These are phyloP conservation scores for Dissostichus mawsoni DNA, from an alignment of 2,113 vertebrate genomes.

Conservation along the genomic window DNA sequence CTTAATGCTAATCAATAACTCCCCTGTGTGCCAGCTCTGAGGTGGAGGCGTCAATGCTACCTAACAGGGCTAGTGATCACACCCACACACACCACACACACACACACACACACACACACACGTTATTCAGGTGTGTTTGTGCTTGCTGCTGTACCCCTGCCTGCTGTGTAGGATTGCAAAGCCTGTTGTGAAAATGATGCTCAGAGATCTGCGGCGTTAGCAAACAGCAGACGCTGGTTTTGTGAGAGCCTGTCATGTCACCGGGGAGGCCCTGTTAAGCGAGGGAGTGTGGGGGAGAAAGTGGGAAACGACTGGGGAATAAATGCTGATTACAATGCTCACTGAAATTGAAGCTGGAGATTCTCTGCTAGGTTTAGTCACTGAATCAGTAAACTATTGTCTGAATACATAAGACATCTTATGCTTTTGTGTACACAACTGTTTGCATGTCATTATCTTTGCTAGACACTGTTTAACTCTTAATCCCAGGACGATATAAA, in stretches of 20 bases:
- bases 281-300: constrained; percentile 16
- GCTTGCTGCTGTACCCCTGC: constrained; percentile 56
- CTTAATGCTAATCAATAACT: constrained; percentile 82
- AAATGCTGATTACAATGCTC: constrained; percentile 53
- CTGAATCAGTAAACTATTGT: constrained; percentile 16
- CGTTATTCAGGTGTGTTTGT: constrained; percentile 74
- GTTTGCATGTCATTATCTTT: neutral
- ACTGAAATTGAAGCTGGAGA: constrained; percentile 30
- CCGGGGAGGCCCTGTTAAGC: constrained; percentile 54
- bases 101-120: constrained; percentile 35
- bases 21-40: constrained; percentile 74
- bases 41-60: constrained; percentile 75
- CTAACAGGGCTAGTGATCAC: constrained; percentile 76
- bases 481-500: neutral
- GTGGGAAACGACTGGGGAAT: constrained; percentile 38
- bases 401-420: neutral
- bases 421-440: neutral
- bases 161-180: constrained; percentile 69
- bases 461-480: neutral
- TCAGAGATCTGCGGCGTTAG: constrained; percentile 62
- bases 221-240: constrained; percentile 71
- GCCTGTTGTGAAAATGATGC: constrained; percentile 70
- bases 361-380: constrained; percentile 36
- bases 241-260: constrained; percentile 66
- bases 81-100: constrained; percentile 22